A percentile compares a stretch with the other conserved stretches of the same genome.
Evolutionary conservation across 2,113 vertebrate genomes (phyloP).

Genomic region (Alethe castanea): DNA sequence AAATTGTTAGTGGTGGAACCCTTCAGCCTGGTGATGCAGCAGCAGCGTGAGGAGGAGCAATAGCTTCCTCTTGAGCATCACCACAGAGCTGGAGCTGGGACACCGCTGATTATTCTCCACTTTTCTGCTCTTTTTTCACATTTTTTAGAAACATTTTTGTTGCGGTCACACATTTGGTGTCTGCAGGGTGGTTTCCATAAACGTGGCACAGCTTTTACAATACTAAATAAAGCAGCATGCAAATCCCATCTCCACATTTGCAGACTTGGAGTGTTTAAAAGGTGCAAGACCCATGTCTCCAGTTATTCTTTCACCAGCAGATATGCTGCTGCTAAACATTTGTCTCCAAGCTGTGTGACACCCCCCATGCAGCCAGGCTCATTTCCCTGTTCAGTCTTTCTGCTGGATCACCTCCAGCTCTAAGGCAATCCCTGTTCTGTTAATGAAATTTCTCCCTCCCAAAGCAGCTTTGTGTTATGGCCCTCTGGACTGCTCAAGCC

Average conservation of each 20-base stretch:
- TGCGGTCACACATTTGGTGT: neutral
- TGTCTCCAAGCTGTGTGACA: neutral
- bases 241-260: neutral
- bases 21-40: neutral
- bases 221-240: neutral
- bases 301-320: neutral
- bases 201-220: neutral
- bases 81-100: neutral
- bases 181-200: neutral
- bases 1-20: neutral
- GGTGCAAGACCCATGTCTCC: neutral
- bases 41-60: neutral
- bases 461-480: neutral
- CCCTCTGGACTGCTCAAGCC: neutral
- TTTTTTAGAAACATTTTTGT: neutral
- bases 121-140: neutral
- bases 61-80: fast-evolving
- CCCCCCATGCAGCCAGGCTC: fast-evolving
- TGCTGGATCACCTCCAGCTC: neutral
- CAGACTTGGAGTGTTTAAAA: neutral
- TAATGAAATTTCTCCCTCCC: neutral
- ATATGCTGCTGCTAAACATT: neutral
- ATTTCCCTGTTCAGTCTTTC: fast-evolving
- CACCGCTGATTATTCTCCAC: neutral
- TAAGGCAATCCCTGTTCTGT: neutral